Conservation (phyloP, 1,140 invertebrate species). For the Drosophila sp. region DNA sequence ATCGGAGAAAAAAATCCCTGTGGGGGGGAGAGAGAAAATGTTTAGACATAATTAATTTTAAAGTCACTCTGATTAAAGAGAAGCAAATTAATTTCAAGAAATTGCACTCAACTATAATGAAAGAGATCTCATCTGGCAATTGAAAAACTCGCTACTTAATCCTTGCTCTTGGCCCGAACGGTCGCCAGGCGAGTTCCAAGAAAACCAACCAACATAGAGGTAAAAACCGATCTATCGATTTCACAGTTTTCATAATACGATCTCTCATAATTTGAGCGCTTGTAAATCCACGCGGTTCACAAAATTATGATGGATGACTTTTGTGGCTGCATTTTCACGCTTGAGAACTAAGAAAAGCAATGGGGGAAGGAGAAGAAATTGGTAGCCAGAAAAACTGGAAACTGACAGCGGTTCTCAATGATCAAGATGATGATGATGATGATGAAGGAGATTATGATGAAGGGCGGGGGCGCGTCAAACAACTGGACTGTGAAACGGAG, state of each 20-base stretch:
- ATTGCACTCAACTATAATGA: neutral
- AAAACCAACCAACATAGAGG: neutral
- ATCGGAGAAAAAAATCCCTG: conserved; percentile 29
- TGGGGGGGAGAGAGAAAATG: conserved; percentile 38
- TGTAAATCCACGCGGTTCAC: conserved; percentile 75
- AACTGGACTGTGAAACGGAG: conserved; percentile 34
- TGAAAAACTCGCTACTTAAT: neutral
- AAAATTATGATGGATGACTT: conserved; percentile 78
- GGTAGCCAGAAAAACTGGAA: conserved; percentile 51
- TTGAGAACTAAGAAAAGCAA: conserved; percentile 23
- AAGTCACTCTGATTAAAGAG: conserved; percentile 13
- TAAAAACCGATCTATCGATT: conserved; percentile 57
- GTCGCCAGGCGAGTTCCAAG: neutral
- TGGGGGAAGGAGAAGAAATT: neutral
- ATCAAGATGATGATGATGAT: conserved; percentile 27
- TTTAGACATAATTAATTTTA: conserved; percentile 74
- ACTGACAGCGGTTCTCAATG: conserved; percentile 59
- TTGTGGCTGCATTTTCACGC: conserved; percentile 70
- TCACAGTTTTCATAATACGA: conserved; percentile 62
- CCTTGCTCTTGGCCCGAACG: neutral
- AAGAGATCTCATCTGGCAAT: neutral
- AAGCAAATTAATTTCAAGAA: conserved; percentile 3
- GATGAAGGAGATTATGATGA: conserved; percentile 16
- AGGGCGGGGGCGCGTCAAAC: conserved; percentile 53
- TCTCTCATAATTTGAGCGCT: conserved; percentile 71